Base-by-base conservation (phyloP, 2,797 vertebrate species). In the Scyliorhinus canicula region DNA sequence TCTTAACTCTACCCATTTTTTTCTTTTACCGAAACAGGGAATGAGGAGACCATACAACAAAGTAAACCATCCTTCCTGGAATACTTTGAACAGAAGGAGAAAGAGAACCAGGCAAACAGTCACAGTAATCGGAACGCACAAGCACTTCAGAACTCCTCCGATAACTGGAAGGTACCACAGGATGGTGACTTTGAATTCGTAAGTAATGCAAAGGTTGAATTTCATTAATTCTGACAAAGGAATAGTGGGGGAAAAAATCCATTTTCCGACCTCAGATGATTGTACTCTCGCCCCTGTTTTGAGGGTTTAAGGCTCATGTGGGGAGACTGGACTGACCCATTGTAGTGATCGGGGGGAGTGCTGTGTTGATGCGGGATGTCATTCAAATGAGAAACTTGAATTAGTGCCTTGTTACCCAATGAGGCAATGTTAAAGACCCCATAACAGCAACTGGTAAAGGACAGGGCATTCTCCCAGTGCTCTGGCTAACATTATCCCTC, bases 81-180 rank as follows among this genome's bases (percentile, higher is more conserved):
- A 96, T 99, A 99, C 97, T 99, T 99, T 96, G 99, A 99, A 96
- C 98, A 98, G 97, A 99, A 99, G 95, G 99, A 99, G 96, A 98
- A 98, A 96, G 98, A 99, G 96, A 97, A 97, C 95, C 97, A 97
- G 95, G 97, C 98, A 95, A 98, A 97, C 96, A 98, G 97, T 95
- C 98, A 98, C 69, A 97, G 97, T 95, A 97, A 98, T 71, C 96
- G 95, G 24, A 97, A 96, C 95, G 97, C 96, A 16, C 95, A 97
- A 95, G 96, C 57, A 50, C 50, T 96, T 96, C 97, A 97, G 96
- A 97, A 96, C 97, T 97, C 97, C 95, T 97, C 97, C 12, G 98
- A 98, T 95, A 96, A 96, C 96, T 98, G 98, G 97, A 98, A 98
- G 95, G 96, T 98, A 79, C 97, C 98, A 0, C 96, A 97, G 50